These are phyloP conservation scores for Pipistrellus kuhlii DNA, from an alignment of 2,797 vertebrate genomes.

Conservation along the genomic window DNA sequence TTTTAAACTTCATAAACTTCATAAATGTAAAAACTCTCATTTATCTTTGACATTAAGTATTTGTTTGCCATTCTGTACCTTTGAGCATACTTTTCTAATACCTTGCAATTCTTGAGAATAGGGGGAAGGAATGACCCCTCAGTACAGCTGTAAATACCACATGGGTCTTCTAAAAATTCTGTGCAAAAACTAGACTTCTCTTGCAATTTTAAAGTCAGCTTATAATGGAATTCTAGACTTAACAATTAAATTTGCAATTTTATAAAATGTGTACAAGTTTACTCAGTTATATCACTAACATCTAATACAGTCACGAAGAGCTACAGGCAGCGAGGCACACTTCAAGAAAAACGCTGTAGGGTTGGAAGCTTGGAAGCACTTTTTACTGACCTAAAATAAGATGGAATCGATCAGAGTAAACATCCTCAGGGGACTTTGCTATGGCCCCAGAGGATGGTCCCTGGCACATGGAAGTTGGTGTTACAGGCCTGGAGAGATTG, in stretches of 20 bases:
- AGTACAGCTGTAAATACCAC: neutral
- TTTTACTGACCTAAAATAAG: conserved; percentile 93
- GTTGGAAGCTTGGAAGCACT: neutral
- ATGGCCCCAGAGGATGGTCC: conserved; percentile 86
- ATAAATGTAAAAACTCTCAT: conserved; percentile 27
- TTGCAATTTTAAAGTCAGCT: conserved; percentile 15
- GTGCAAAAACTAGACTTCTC: neutral
- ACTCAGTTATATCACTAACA: neutral
- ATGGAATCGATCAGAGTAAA: conserved; percentile 93
- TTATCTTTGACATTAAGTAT: conserved; percentile 29
- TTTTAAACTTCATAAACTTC: neutral
- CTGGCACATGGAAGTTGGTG: conserved; percentile 95
- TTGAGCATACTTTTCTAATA: conserved; percentile 31
- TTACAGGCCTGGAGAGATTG: conserved; percentile 94
- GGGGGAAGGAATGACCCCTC: neutral
- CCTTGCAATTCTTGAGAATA: neutral
- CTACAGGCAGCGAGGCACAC: neutral
- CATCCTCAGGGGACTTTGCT: conserved; percentile 93
- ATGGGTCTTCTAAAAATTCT: neutral
- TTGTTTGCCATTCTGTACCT: neutral
- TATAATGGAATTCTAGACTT: conserved; percentile 29
- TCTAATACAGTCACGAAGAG: neutral
- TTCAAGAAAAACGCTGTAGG: neutral
- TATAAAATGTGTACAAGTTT: neutral
- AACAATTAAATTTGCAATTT: conserved; percentile 8